phyloP scores from a whole-genome alignment of 2,797 vertebrate genomes.

The Epinephelus malabaricus region DNA sequence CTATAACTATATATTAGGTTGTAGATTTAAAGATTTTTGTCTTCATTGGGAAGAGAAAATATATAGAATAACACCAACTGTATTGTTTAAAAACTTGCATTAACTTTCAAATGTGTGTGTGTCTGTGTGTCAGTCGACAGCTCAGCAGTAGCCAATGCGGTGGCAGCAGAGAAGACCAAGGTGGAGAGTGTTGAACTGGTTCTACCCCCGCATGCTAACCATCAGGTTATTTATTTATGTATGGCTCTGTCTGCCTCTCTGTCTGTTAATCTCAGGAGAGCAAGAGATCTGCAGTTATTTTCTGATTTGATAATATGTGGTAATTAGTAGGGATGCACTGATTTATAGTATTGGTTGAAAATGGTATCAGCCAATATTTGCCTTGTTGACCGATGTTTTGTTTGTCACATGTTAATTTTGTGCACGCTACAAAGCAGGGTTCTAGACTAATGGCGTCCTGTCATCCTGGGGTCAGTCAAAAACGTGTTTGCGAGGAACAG shows the following conservation, averaged over 20 bases:
- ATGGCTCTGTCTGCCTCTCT: not conserved
- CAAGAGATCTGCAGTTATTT: not conserved
- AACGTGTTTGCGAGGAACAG: too few species aligned
- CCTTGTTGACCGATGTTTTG: too few species aligned
- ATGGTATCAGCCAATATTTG: too few species aligned
- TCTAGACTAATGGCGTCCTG: too few species aligned
- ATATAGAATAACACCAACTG: not conserved
- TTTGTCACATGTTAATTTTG: too few species aligned
- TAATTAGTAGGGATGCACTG: not conserved
- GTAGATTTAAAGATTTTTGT: too few species aligned
- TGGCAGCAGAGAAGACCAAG: slow-evolving; percentile 88
- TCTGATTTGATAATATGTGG: not conserved
- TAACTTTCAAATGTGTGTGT: not conserved
- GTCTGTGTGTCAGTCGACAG: slow-evolving; percentile 68
- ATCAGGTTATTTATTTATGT: slow-evolving; percentile 83
- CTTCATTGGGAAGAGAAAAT: not conserved
- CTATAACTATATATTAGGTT: too few species aligned
- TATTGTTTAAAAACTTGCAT: not conserved
- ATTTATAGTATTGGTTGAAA: too few species aligned
- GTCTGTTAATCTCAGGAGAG: not conserved
- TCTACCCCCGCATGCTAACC: slow-evolving; percentile 94
- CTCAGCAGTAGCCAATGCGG: slow-evolving; percentile 39
- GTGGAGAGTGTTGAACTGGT: slow-evolving; percentile 97
- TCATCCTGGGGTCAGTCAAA: too few species aligned
- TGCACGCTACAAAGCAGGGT: too few species aligned